Evolutionary conservation across 2,797 vertebrate genomes (phyloP).

Genomic region (Harpagifer antarcticus): DNA sequence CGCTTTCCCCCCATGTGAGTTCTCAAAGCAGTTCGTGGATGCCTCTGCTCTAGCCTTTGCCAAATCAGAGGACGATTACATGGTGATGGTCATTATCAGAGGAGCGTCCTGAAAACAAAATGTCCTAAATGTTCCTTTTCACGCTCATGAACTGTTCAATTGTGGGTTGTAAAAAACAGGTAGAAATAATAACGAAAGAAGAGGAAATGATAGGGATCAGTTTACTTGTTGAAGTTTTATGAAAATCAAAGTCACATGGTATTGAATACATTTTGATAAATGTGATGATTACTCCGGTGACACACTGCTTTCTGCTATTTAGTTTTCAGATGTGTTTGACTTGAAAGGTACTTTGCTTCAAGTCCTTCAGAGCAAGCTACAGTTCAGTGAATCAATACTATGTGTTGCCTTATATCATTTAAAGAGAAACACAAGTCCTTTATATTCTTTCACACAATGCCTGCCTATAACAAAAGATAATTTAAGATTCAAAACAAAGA

Average conservation of each 20-base stretch:
- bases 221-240: constrained; percentile 37
- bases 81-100: constrained; percentile 98
- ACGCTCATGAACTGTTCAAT: constrained; percentile 46
- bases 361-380: constrained; percentile 37
- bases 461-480: constrained; percentile 18
- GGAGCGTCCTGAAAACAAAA: constrained; percentile 90
- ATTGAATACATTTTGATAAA: constrained; percentile 36
- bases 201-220: constrained; percentile 38
- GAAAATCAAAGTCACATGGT: constrained; percentile 36
- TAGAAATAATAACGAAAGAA: constrained; percentile 22
- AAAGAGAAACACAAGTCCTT: constrained; percentile 17
- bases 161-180: constrained; percentile 57
- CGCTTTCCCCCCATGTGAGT: constrained; percentile 97
- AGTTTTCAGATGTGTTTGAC: constrained; percentile 39
- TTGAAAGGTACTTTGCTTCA: constrained; percentile 49
- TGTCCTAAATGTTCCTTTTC: constrained; percentile 41
- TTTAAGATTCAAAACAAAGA: constrained; percentile 30
- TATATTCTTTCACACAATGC: constrained; percentile 24
- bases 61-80: constrained; percentile 98
- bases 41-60: constrained; percentile 95
- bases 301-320: constrained; percentile 32
- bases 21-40: constrained; percentile 99
- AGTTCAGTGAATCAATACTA: constrained; percentile 41
- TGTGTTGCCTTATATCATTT: constrained; percentile 60
- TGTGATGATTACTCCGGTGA: constrained; percentile 35